Base-by-base conservation (phyloP, 2,797 vertebrate species). In the Tympanoctomys barrerae region DNA sequence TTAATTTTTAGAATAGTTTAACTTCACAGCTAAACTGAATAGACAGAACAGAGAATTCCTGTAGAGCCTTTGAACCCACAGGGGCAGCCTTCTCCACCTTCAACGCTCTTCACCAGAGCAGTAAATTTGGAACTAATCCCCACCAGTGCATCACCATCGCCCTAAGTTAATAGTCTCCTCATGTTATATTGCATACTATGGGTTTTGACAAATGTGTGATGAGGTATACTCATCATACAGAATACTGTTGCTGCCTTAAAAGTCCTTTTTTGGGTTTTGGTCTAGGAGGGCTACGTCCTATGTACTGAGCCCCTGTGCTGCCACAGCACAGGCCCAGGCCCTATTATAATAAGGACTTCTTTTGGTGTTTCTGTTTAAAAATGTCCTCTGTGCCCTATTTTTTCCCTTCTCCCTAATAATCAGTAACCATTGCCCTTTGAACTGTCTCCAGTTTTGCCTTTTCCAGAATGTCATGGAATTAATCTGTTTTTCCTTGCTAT, bases 1-100 rank as follows among this genome's bases (percentile, higher is more conserved):
- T 49, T n/a, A n/a, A 26, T 57, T 62, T 83, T 91, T 46, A 61
- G 31, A 49, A 31, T 9, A 73, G 31, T n/a, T 73, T 46, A n/a
- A 31, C 5, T 22, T 59, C 66, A 90, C 36, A 73, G 31, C 18
- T 61, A 59, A 82, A 82, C 59, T n/a, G 39, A 61, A 4, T 24
- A 73, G 39, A 42, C 42, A 73, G 70, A 73, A 5, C 70, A 59
- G 16, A 62, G 57, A 73, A 16, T 62, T 68, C 12, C 7, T 33
- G 4, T 6, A 24, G 24, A 21, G 68, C 68, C 52, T 14, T 36
- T 19, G 1, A 4, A 5, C 42, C 18, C 2, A 4, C 2, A 7
- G 13, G 9, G 1, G 33, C 33, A 36, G 33, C 33, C 49, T 46
- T 26, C 64, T 14, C 33, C 28, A 16, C 11, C 12, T 31, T 10